These are phyloP conservation scores for Panagrolaimus sp. DNA, from an alignment of 1,140 invertebrate genomes.

Conservation along the genomic window DNA sequence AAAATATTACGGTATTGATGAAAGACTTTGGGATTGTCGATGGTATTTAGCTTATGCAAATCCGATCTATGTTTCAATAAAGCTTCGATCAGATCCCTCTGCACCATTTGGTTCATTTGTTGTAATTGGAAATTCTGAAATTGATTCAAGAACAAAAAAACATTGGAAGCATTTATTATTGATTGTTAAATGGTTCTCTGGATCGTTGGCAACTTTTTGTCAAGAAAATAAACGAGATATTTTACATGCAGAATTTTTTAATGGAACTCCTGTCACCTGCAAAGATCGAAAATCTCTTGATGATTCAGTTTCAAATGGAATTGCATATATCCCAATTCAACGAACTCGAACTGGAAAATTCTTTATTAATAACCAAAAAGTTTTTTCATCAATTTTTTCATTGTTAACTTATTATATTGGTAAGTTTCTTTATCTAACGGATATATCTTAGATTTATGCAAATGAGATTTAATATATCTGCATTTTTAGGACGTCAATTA, in stretches of 20 bases:
- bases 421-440: neutral
- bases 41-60: slow-evolving; percentile 6
- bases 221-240: neutral
- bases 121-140: neutral
- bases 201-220: neutral
- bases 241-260: neutral
- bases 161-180: neutral
- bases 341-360: neutral
- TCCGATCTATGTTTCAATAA: neutral
- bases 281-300: neutral
- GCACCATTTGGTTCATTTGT: neutral
- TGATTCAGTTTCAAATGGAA: neutral
- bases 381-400: neutral
- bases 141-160: neutral
- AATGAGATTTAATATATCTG: neutral
- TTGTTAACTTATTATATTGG: neutral
- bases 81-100: neutral
- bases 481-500: neutral
- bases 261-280: neutral
- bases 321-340: neutral
- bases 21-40: slow-evolving; percentile 9
- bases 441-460: no score
- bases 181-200: neutral
- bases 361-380: neutral
- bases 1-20: neutral